Conservation (phyloP, 2,888 invertebrate genomes). For the Ormyrus pomaceus region DNA sequence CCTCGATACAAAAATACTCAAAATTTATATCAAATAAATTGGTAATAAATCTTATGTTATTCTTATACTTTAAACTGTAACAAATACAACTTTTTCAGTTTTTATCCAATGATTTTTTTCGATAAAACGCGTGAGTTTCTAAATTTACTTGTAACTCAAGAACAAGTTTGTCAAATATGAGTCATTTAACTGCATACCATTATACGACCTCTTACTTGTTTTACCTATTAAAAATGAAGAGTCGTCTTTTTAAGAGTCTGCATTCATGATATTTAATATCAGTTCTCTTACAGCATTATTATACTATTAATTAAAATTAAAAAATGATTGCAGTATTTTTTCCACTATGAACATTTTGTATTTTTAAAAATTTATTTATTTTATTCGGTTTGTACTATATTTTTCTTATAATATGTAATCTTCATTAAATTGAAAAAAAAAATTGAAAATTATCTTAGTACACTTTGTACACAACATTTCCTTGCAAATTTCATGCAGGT, state of each 20-base stretch:
- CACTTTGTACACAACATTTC: too few relatives aligned
- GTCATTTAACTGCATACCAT: conserved; percentile 52
- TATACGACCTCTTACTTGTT: conserved; percentile 43
- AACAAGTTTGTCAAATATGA: conserved; percentile 54
- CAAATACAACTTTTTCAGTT: conserved; percentile 34
- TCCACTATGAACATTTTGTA: neutral
- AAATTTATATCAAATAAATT: conserved; percentile 22
- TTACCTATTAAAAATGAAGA: conserved; percentile 44
- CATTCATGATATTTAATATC: conserved; percentile 46
- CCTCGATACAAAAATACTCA: neutral
- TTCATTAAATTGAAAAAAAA: too few relatives aligned
- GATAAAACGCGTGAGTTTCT: conserved; percentile 42
- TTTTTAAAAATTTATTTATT: neutral
- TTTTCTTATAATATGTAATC: too few relatives aligned
- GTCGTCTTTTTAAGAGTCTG: conserved; percentile 40
- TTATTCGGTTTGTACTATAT: neutral
- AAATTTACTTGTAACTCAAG: conserved; percentile 52
- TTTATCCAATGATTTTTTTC: conserved; percentile 16
- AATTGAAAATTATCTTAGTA: too few relatives aligned
- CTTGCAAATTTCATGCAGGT: too few relatives aligned
- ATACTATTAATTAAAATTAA: neutral
- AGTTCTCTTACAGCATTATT: conserved; percentile 15
- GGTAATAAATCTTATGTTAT: conserved; percentile 15
- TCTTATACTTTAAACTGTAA: conserved; percentile 11
- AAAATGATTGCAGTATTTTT: neutral